These are phyloP conservation scores for Tetraneura akinire DNA, from an alignment of 1,140 invertebrate species.

Conservation along the genomic window DNA sequence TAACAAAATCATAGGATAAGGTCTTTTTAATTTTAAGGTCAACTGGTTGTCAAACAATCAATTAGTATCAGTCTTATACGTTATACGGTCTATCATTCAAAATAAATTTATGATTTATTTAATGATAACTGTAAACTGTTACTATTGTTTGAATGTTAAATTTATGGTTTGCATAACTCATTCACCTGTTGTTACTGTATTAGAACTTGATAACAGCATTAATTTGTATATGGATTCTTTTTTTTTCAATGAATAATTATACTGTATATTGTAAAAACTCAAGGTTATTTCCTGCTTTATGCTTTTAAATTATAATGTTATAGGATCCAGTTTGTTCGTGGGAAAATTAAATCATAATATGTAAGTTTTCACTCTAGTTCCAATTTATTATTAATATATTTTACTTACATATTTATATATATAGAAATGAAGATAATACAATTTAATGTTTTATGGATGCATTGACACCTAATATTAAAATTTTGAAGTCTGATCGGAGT, in stretches of 20 bases:
- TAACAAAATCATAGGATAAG: background rate
- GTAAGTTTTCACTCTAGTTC: background rate
- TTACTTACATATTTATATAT: background rate
- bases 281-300: slow-evolving; percentile 43
- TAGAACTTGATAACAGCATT: background rate
- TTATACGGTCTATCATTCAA: background rate
- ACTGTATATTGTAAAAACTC: background rate
- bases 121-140: too few species aligned
- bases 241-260: background rate
- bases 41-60: slow-evolving; percentile 39
- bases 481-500: slow-evolving; percentile 22
- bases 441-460: slow-evolving; percentile 30
- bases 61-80: slow-evolving; percentile 15
- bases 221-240: background rate
- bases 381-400: background rate
- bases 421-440: background rate
- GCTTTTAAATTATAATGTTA: background rate
- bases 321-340: slow-evolving; percentile 34
- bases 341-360: slow-evolving; percentile 33
- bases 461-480: slow-evolving; percentile 17
- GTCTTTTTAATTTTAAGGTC: slow-evolving; percentile 39
- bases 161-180: background rate
- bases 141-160: background rate
- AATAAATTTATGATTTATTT: too few species aligned
- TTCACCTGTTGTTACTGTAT: background rate